phyloP scores from a whole-genome alignment of 2,888 invertebrate species.

The Aspidapion aeneum region DNA sequence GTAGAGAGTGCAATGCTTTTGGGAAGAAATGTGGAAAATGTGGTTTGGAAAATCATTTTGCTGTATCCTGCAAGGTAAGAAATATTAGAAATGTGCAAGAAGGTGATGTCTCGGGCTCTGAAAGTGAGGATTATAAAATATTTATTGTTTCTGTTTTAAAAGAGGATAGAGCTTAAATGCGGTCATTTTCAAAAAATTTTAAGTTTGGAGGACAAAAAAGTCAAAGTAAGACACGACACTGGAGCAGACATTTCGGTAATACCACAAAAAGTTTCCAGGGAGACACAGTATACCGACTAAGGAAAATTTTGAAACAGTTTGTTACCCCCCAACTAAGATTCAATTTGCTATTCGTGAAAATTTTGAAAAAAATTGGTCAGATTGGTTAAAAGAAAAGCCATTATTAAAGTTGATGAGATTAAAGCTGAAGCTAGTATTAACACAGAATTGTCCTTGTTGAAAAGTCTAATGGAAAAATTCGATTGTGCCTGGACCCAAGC shows the following conservation, averaged over 20 bases:
- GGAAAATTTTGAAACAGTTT: constrained; percentile 8
- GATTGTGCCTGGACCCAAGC: constrained; percentile 12
- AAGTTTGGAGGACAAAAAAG: constrained; percentile 2
- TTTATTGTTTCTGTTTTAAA: too few relatives aligned
- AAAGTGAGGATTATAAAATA: too few relatives aligned
- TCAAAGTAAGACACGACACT: neutral
- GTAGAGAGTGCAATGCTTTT: too few relatives aligned
- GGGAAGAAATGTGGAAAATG: too few relatives aligned
- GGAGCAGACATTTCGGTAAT: constrained; percentile 2
- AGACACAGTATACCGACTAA: neutral
- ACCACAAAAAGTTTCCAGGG: neutral
- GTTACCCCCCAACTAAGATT: neutral
- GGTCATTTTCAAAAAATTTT: too few relatives aligned
- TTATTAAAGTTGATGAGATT: constrained; percentile 19
- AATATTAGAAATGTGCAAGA: too few relatives aligned
- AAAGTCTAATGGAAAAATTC: constrained; percentile 17
- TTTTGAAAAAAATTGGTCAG: constrained; percentile 16
- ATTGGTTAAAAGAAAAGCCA: constrained; percentile 19
- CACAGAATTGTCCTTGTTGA: constrained; percentile 21
- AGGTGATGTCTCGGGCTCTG: too few relatives aligned
- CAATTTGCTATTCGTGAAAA: neutral
- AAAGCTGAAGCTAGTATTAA: constrained; percentile 20
- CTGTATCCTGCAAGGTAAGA: too few relatives aligned
- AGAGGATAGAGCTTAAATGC: too few relatives aligned
- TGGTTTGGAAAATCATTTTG: too few relatives aligned